A percentile compares a stretch with the other conserved stretches of the same genome.
These are phyloP conservation scores for Eurytoma adleriae DNA, from an alignment of 2,888 invertebrate species.

Conservation along the genomic window DNA sequence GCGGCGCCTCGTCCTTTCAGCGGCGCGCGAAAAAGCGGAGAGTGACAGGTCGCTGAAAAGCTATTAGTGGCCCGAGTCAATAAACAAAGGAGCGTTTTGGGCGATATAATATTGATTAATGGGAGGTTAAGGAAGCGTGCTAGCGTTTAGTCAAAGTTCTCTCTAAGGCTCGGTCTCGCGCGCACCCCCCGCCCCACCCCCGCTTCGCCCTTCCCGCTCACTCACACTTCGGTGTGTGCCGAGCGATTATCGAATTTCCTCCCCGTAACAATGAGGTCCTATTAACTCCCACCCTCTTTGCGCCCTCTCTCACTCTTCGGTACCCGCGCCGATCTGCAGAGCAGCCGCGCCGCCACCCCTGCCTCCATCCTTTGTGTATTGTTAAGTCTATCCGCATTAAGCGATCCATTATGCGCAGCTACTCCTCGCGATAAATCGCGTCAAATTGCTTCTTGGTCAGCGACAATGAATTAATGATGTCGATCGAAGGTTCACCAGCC, in stretches of 20 bases:
- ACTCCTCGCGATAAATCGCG: constrained; percentile 71
- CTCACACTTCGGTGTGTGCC: constrained; percentile 71
- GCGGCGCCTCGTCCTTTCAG: constrained; percentile 37
- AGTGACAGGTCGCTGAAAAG: constrained; percentile 70
- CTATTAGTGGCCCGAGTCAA: constrained; percentile 74
- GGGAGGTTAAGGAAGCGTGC: constrained; percentile 76
- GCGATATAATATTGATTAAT: constrained; percentile 77
- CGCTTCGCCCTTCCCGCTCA: constrained; percentile 20
- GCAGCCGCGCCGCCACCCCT: constrained; percentile 13
- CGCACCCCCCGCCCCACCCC: constrained; percentile 29
- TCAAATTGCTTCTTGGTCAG: constrained; percentile 67
- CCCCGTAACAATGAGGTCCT: constrained; percentile 76
- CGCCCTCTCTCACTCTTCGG: constrained; percentile 58
- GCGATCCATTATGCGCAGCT: constrained; percentile 73
- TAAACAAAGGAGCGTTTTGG: constrained; percentile 76
- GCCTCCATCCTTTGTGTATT: constrained; percentile 72
- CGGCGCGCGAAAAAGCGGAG: constrained; percentile 47
- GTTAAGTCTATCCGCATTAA: constrained; percentile 75
- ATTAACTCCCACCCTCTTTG: constrained; percentile 73
- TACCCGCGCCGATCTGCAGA: constrained; percentile 66
- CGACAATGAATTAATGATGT: constrained; percentile 59
- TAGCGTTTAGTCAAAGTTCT: constrained; percentile 76
- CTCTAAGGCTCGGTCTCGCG: constrained; percentile 68
- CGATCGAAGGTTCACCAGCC: constrained; percentile 32
- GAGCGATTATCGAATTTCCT: constrained; percentile 77